Evolutionary conservation across 1,140 invertebrate species (phyloP).

Genomic region (Drosophila nigrodunni): DNA sequence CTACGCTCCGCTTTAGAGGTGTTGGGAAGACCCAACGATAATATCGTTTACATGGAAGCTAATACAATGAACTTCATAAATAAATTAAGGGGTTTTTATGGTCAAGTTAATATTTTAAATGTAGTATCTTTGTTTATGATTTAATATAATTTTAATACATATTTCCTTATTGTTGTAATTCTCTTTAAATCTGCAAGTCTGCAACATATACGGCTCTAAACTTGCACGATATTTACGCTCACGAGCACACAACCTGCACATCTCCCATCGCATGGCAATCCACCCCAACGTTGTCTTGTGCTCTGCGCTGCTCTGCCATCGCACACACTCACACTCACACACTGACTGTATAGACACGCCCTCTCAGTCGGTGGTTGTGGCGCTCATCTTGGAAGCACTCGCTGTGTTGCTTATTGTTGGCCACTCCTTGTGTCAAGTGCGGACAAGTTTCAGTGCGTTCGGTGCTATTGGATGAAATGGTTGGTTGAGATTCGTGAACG

Average conservation of each 20-base stretch:
- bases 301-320: constrained; percentile 1
- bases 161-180: background rate
- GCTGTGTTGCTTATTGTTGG: constrained; percentile 38
- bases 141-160: too few species aligned
- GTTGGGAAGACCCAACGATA: constrained; percentile 8
- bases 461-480: constrained; percentile 83
- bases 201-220: background rate
- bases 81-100: background rate
- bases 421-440: constrained; percentile 70
- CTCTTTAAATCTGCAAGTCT: background rate
- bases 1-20: constrained; percentile 15
- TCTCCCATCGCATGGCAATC: constrained; percentile 20
- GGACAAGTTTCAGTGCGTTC: constrained; percentile 71
- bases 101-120: too few species aligned
- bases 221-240: background rate
- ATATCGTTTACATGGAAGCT: background rate
- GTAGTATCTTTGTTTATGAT: too few species aligned
- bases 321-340: constrained; percentile 10
- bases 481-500: constrained; percentile 66
- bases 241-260: constrained; percentile 31
- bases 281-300: constrained; percentile 29
- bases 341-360: constrained; percentile 29
- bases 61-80: constrained; percentile 6
- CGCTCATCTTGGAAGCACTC: constrained; percentile 45
- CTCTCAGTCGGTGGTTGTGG: constrained; percentile 41